Conservation (phyloP, 2,888 invertebrate genomes). For the Tanypteryx hageni region DNA sequence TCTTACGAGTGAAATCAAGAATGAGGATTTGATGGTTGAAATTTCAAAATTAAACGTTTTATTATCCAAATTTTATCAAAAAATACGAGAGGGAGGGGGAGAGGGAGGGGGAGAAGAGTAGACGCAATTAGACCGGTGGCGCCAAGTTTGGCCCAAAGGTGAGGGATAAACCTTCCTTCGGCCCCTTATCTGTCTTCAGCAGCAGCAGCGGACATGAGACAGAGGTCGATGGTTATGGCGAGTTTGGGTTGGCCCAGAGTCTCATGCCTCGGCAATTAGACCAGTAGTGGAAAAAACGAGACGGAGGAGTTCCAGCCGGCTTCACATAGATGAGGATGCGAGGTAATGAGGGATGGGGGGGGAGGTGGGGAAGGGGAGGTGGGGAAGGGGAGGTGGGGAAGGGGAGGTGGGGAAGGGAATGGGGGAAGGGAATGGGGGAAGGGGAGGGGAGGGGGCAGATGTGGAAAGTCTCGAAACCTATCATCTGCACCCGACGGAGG, state of each 20-base stretch:
- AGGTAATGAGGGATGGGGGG: not conserved
- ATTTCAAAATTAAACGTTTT: no score
- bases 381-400: no score
- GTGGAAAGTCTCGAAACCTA: not conserved
- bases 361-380: no score
- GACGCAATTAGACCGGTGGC: conserved; percentile 72
- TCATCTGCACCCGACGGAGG: not conserved
- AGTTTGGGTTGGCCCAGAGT: conserved; percentile 15
- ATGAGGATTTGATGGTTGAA: no score
- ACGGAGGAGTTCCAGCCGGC: conserved; percentile 52
- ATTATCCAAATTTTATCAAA: no score
- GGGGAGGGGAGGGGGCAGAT: not conserved
- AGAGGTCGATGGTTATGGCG: not conserved
- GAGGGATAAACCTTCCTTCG: conserved; percentile 62
- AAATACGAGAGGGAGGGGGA: conserved; percentile 65
- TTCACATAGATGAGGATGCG: not conserved
- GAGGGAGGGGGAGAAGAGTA: conserved; percentile 70
- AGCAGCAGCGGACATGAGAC: conserved; percentile 28
- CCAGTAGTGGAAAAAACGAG: conserved; percentile 35
- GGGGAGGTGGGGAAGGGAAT: not conserved
- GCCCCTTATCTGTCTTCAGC: conserved; percentile 51
- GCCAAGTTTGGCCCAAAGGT: conserved; percentile 73
- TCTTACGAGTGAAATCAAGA: no score
- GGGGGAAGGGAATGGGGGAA: not conserved
- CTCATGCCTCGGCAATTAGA: conserved; percentile 37